These are phyloP conservation scores for Crioceris asparagi DNA, from an alignment of 2,888 invertebrate species.

Conservation along the genomic window DNA sequence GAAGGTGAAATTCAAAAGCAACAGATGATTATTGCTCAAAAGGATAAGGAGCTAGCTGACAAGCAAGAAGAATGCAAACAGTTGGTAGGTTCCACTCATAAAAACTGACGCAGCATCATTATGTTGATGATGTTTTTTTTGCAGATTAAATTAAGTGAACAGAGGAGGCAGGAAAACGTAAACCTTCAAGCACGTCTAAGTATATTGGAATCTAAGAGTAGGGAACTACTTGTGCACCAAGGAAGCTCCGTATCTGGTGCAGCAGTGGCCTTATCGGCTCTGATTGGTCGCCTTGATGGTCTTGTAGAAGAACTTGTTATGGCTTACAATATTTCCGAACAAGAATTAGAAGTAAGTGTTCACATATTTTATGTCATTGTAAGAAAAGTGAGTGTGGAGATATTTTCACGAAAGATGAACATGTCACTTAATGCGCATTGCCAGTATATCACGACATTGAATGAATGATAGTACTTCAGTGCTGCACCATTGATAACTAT, in stretches of 20 bases:
- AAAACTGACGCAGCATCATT: too few relatives aligned
- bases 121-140: background rate
- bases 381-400: too few relatives aligned
- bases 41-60: constrained; percentile 46
- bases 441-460: too few relatives aligned
- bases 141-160: constrained; percentile 57
- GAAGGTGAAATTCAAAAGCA: constrained; percentile 49
- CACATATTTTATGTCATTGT: background rate
- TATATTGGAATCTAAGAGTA: constrained; percentile 50
- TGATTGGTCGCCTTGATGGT: constrained; percentile 57
- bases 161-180: constrained; percentile 61
- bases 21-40: constrained; percentile 34
- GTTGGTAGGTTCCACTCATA: constrained; percentile 37
- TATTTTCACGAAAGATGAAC: too few relatives aligned
- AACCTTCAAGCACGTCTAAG: constrained; percentile 54
- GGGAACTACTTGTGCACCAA: constrained; percentile 55
- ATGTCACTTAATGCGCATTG: too few relatives aligned
- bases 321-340: constrained; percentile 64
- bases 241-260: constrained; percentile 60
- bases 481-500: too few relatives aligned
- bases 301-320: constrained; percentile 61
- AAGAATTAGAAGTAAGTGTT: constrained; percentile 56
- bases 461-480: too few relatives aligned
- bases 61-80: constrained; percentile 70
- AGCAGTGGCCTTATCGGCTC: constrained; percentile 55